Base-by-base conservation (phyloP, 2,113 vertebrate genomes). In the Pandion haliaetus region DNA sequence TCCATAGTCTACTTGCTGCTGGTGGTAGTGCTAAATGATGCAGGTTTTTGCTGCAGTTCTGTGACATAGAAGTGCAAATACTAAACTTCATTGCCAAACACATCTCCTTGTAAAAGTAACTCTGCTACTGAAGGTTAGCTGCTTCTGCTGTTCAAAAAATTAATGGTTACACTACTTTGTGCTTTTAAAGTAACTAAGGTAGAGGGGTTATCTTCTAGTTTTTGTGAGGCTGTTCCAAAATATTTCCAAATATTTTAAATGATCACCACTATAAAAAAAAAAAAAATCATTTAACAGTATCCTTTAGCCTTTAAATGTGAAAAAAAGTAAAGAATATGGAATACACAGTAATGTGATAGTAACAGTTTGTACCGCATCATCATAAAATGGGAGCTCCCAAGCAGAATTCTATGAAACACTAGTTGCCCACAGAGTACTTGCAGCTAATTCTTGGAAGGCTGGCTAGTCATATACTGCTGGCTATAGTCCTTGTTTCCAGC, bases 401-500 rank as follows among this genome's bases (percentile, higher is more conserved):
- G 65, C 47, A 92, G 85, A 92, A 81, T 88, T 94, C 84, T 85
- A 0, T 82, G 92, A 82, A 94, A 82, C 49, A 49, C 49, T 78
- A 82, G 38, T 94, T 91, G 81, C 71, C 85, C 69, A 77, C 44
- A 59, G 29, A 91, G 72, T 84, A 93, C 88, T 95, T 82, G 83
- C 55, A 93, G 86, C 69, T 95, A 93, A 85, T 97, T 97, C 95
- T 92, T 93, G 92, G 96, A 97, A 97, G 92, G 34, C 83, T 88
- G 94, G 76, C 92, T 90, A 93, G 87, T 91, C 87, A 90, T 88
- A 93, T n/a, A 58, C 31, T 90, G 65, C 59, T 97, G 93, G 95
- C 96, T 97, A 92, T 92, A 88, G 76, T 95, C 82, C 86, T 88
- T 94, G 88, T 93, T 97, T 97, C 97, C 96, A 97, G 90, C 69